Conservation (phyloP, 92 coral and sea anemone species). For the Heliopora coerulea region DNA sequence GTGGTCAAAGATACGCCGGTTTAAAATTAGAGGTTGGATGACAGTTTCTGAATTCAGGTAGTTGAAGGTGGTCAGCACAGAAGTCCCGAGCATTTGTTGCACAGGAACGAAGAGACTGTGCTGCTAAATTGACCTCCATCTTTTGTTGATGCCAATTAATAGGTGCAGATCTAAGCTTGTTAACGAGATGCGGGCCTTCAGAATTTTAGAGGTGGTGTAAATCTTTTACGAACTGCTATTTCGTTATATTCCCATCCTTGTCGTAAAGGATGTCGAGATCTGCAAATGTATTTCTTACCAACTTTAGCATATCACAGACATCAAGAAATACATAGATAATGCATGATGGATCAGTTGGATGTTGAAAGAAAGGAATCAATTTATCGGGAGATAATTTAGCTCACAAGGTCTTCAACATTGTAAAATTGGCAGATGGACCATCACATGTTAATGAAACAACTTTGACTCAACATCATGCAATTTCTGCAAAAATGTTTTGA, state of each 20-base stretch:
- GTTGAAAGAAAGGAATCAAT: neutral
- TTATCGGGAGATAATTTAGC: neutral
- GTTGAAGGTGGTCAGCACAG: conserved; percentile 12
- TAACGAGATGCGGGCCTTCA: conserved; percentile 25
- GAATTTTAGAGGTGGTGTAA: conserved; percentile 21
- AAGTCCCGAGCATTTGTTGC: conserved; percentile 16
- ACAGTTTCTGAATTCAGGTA: neutral
- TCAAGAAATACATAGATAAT: conserved; percentile 25
- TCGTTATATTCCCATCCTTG: neutral
- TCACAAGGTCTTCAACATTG: conserved; percentile 31
- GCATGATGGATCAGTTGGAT: conserved; percentile 23
- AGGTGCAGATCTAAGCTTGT: conserved; percentile 23
- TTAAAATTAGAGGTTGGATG: conserved; percentile 11
- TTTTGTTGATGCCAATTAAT: conserved; percentile 31
- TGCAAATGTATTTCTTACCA: conserved; percentile 19
- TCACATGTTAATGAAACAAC: conserved; percentile 32
- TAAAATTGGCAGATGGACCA: conserved; percentile 28
- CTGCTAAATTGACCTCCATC: conserved; percentile 20
- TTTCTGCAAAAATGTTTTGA: conserved; percentile 9
- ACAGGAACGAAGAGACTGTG: neutral
- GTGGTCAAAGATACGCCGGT: conserved; percentile 28
- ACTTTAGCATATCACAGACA: conserved; percentile 8
- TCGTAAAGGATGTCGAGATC: neutral
- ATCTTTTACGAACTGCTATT: conserved; percentile 12
- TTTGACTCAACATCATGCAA: conserved; percentile 33